These are phyloP conservation scores for Drosophila affinis DNA, from an alignment of 2,888 invertebrate genomes.

Conservation along the genomic window DNA sequence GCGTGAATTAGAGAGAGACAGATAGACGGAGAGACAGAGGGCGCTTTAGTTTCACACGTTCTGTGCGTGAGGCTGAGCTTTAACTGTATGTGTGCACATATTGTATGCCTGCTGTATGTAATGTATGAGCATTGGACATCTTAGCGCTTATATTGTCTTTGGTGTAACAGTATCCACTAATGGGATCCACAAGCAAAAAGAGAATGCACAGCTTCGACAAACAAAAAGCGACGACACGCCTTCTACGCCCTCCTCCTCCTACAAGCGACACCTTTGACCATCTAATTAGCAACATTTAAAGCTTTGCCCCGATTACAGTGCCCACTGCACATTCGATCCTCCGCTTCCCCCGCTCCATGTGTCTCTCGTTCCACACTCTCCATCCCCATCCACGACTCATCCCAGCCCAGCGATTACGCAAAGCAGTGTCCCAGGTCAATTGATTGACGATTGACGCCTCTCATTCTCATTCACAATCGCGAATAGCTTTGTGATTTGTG, in stretches of 20 bases:
- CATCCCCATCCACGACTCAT: neutral
- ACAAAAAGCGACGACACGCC: no score
- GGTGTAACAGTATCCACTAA: no score
- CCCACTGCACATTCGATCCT: neutral
- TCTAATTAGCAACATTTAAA: conserved; percentile 44
- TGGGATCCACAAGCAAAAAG: no score
- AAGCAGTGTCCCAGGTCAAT: conserved; percentile 34
- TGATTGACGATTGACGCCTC: conserved; percentile 48
- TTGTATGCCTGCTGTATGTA: no score
- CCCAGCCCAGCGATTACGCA: neutral
- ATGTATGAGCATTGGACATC: no score
- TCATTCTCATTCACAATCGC: conserved; percentile 27
- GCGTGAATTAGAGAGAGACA: no score
- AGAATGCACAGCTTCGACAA: neutral
- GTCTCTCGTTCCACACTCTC: neutral
- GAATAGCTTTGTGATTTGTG: conserved; percentile 20
- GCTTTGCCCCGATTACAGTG: conserved; percentile 19
- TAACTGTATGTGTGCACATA: no score
- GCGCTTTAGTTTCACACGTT: no score
- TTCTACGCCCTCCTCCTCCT: neutral
- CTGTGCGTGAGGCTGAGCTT: no score
- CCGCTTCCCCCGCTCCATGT: neutral
- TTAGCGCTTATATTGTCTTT: no score
- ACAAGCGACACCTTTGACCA: conserved; percentile 39
- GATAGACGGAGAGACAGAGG: no score